Percentiles rank a stretch among this genome's conserved stretches.
phyloP scores from a whole-genome alignment of 2,797 vertebrate genomes.

The Pseudomugil gertrudae region DNA sequence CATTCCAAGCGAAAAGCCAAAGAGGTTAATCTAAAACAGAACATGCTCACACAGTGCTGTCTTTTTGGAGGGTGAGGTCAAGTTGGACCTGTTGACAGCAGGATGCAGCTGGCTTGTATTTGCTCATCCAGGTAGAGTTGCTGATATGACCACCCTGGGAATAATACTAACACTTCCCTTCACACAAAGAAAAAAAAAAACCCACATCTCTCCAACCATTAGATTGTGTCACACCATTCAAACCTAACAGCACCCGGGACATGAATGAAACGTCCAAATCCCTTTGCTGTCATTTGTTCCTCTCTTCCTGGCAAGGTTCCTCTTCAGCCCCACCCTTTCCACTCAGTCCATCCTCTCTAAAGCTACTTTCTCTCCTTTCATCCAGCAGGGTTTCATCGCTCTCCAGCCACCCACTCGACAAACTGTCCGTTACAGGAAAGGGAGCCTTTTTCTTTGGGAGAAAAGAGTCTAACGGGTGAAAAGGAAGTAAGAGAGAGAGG shows the following conservation, averaged over 20 bases:
- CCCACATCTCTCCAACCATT: conserved; percentile 78
- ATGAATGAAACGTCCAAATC: conserved; percentile 90
- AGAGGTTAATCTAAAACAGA: conserved; percentile 1
- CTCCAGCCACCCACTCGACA: conserved; percentile 25
- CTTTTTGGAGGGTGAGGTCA: neutral
- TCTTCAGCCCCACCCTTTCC: conserved; percentile 33
- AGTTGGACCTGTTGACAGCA: neutral
- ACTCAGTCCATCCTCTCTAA: conserved; percentile 20
- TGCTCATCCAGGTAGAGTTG: conserved; percentile 20
- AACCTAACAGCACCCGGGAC: conserved; percentile 83
- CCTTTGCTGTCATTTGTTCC: conserved; percentile 82
- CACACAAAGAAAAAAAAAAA: conserved; percentile 51
- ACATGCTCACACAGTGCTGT: neutral
- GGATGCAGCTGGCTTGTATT: neutral
- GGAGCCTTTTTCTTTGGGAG: conserved; percentile 54
- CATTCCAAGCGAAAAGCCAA: neutral
- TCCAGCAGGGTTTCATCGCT: conserved; percentile 34
- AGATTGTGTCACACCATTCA: conserved; percentile 80
- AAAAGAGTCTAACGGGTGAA: conserved; percentile 47
- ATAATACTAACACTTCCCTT: conserved; percentile 80
- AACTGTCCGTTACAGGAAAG: conserved; percentile 80
- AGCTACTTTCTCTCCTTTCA: conserved; percentile 23
- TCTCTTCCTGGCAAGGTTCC: conserved; percentile 76
- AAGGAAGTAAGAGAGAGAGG: conserved; percentile 23
- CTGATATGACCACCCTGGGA: conserved; percentile 18